Evolutionary conservation across 2,888 invertebrate species (phyloP).

Genomic region (Dilophus febrilis): DNA sequence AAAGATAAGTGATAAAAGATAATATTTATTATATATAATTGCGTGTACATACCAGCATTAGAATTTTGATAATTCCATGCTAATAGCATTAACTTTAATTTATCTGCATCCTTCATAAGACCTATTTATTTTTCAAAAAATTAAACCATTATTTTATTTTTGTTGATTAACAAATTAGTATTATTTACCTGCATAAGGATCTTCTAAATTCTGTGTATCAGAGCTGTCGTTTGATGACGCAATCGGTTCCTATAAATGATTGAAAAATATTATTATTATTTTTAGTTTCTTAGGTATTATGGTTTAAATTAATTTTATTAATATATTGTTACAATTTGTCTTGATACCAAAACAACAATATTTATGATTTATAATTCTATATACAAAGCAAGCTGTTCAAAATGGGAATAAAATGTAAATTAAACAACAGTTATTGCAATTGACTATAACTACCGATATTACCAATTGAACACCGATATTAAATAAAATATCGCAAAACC

Average conservation of each 20-base stretch:
- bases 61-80: slow-evolving; percentile 80
- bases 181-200: slow-evolving; percentile 20
- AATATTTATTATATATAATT: background rate
- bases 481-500: no score
- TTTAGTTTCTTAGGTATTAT: no score
- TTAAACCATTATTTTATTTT: background rate
- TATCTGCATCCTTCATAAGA: slow-evolving; percentile 63
- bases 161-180: background rate
- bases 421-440: no score
- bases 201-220: slow-evolving; percentile 13
- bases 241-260: slow-evolving; percentile 13
- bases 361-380: no score
- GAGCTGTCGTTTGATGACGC: slow-evolving; percentile 16
- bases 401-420: no score
- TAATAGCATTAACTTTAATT: slow-evolving; percentile 73
- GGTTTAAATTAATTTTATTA: no score
- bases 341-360: no score
- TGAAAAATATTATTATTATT: no score
- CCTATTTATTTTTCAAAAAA: slow-evolving; percentile 12
- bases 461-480: no score
- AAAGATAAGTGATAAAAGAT: background rate
- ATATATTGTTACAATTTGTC: no score
- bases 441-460: no score
- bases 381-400: no score
- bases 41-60: slow-evolving; percentile 38